Evolutionary conservation across 2,113 vertebrate species (phyloP).

Genomic region (Zapornia atra): DNA sequence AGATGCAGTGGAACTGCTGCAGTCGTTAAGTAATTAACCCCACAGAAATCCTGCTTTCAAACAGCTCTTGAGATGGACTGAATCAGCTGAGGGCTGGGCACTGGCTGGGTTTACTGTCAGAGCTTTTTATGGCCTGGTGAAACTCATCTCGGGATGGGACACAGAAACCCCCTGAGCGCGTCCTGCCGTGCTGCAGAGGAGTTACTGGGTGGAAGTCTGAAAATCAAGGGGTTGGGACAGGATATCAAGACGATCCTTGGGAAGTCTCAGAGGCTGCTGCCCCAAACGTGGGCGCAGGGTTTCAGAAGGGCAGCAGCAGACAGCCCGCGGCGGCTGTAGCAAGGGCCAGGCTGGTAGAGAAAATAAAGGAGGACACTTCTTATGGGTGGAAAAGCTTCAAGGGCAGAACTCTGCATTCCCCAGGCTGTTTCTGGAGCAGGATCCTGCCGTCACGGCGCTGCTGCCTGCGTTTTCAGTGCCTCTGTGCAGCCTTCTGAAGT

Average conservation of each 20-base stretch:
- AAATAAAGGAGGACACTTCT: neutral
- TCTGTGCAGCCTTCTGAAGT: neutral
- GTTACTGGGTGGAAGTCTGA: fast-evolving
- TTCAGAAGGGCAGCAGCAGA: neutral
- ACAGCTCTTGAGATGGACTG: neutral
- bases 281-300: fast-evolving
- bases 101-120: fast-evolving
- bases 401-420: neutral
- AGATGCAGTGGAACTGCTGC: neutral
- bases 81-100: fast-evolving
- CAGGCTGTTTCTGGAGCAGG: fast-evolving
- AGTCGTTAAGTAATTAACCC: neutral
- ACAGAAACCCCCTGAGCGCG: fast-evolving
- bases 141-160: neutral
- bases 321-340: fast-evolving
- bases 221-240: neutral
- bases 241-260: fast-evolving
- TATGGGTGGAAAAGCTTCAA: neutral
- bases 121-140: neutral
- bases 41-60: neutral
- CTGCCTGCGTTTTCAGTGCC: neutral
- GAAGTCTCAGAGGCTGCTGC: neutral
- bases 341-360: no score
- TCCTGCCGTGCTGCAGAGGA: neutral
- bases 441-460: neutral